Percentiles rank a stretch among this genome's conserved stretches.
These are phyloP conservation scores for Sinotaia quadrata DNA, from an alignment of 2,888 invertebrate genomes.

Conservation along the genomic window DNA sequence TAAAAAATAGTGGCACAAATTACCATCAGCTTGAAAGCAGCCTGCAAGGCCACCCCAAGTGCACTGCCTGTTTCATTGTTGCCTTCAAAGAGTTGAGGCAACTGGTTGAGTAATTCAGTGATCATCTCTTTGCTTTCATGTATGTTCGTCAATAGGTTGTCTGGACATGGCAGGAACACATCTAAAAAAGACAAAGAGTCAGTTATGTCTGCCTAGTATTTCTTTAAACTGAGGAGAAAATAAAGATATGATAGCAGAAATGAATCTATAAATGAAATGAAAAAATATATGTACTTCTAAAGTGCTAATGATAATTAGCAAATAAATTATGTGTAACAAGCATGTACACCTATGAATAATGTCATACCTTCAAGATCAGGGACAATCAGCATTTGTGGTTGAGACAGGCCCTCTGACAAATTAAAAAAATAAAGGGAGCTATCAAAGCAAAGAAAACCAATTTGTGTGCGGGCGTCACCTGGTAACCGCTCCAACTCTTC, in stretches of 20 bases:
- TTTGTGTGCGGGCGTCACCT: constrained; percentile 92
- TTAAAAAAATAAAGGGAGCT: constrained; percentile 93
- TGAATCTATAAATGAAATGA: neutral
- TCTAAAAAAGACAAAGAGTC: constrained; percentile 77
- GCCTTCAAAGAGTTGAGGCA: constrained; percentile 82
- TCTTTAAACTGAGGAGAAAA: neutral
- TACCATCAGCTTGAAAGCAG: constrained; percentile 92
- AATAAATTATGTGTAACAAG: no score
- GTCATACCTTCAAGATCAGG: constrained; percentile 95
- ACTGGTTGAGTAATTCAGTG: constrained; percentile 74
- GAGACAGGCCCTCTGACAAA: constrained; percentile 67
- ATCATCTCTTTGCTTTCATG: constrained; percentile 83
- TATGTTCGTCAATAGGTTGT: constrained; percentile 92
- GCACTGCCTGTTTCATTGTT: constrained; percentile 84
- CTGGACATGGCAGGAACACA: constrained; percentile 93
- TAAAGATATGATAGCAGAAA: neutral
- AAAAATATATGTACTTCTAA: neutral
- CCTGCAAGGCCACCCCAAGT: constrained; percentile 92
- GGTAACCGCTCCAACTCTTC: constrained; percentile 90
- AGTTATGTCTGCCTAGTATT: neutral
- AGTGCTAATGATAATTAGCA: no score
- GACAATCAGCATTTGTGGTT: constrained; percentile 78
- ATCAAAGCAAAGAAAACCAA: constrained; percentile 95
- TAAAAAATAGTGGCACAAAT: no score
- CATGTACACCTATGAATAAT: no score